These are phyloP conservation scores for Molanna angustata DNA, from an alignment of 2,888 invertebrate species.

Conservation along the genomic window DNA sequence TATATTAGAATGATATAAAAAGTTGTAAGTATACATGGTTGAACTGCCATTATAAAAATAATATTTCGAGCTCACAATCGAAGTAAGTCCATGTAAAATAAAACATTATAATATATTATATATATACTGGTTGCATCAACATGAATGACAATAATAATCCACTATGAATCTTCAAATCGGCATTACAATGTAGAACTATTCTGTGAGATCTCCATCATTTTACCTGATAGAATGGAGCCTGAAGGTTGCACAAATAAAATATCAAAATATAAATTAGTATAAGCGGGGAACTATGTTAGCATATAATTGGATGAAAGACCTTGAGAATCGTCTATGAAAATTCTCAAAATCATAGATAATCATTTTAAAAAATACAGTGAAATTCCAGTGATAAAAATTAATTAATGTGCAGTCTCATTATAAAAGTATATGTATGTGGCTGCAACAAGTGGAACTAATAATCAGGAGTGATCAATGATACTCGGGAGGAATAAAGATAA, in stretches of 20 bases:
- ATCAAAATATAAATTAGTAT: conserved; percentile 58
- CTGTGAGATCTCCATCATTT: conserved; percentile 54
- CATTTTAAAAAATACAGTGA: too few relatives aligned
- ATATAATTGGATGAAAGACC: too few relatives aligned
- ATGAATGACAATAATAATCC: conserved; percentile 25
- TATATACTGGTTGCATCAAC: conserved; percentile 25
- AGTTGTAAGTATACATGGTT: too few relatives aligned
- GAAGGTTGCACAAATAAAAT: conserved; percentile 67
- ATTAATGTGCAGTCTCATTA: conserved; percentile 32
- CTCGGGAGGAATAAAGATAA: conserved; percentile 13
- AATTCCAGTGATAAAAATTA: too few relatives aligned
- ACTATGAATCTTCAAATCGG: conserved; percentile 23
- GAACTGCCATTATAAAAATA: too few relatives aligned
- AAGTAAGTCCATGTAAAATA: too few relatives aligned
- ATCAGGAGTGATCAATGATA: conserved; percentile 15
- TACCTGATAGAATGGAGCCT: conserved; percentile 86
- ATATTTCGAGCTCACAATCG: too few relatives aligned
- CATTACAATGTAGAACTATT: conserved; percentile 28
- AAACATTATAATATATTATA: too few relatives aligned
- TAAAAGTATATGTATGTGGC: conserved; percentile 26
- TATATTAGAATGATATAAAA: too few relatives aligned
- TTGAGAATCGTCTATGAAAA: too few relatives aligned
- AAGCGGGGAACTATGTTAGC: conserved; percentile 41
- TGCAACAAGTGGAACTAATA: conserved; percentile 28
- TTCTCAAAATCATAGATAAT: too few relatives aligned